Base-by-base conservation (phyloP, 1,140 invertebrate species). In the Caenorhabditis latens region DNA sequence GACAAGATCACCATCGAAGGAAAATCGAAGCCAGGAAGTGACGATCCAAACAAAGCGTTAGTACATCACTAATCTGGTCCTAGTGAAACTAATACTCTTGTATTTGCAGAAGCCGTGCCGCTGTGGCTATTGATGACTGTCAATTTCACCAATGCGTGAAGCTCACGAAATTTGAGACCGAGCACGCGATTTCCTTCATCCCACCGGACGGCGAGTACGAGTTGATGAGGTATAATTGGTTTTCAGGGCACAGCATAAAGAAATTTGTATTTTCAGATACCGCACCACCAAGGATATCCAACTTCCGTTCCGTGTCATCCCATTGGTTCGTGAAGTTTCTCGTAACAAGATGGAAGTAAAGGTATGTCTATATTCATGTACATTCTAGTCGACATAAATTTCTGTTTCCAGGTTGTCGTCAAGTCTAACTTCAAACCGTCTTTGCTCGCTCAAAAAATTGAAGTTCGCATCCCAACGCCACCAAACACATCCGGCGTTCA, bases 121-220 rank as follows among this genome's bases (percentile, higher is more conserved):
- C 98, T 16, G 98, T 99, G 84, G 98, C 99, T 13, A 99, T 99
- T 89, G 98, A 99, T 92, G 98, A 99, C 94, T 99, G 98, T 92
- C 98, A 99, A 94, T 99, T 99, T 94, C 98, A 99, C 94, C 98
- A 99, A 93, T 99, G 98, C 93, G 98, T 99, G 11, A 99, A 99
- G 93, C 94, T 99, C 50, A 98, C 97, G 91, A 99, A 99, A 94
- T 99, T 99, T 94, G 98, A 99, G 94, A 99, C 98, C 0, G 98
- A 99, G 93, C 98, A 99, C 94, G 98, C 97, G 91, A 99, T 99
- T 92, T 98, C 97, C 91, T 99, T 99, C 94, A 99, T 99, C 93
- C 98, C 98, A 88, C 98, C 98, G 5, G 98, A 99, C 94, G 98
- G 98, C 84, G 98, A 99, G 95, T 99, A 99, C 94, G 98, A 99